Evolutionary conservation across 2,888 invertebrate genomes (phyloP).

Genomic region (Buathra laborator): DNA sequence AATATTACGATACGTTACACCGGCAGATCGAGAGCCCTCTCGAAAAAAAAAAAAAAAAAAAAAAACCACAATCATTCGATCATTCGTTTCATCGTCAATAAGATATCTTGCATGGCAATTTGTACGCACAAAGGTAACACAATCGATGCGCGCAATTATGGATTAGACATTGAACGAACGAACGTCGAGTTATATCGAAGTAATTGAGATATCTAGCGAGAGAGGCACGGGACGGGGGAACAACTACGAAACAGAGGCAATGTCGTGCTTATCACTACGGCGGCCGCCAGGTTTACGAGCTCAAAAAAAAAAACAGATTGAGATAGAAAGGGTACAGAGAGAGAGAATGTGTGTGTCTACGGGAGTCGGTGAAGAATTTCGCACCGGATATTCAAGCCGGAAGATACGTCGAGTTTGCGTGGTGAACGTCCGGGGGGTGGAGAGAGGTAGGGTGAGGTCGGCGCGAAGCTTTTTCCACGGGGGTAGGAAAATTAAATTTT

Average conservation of each 20-base stretch:
- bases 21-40: background rate
- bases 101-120: background rate
- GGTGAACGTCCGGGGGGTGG: slow-evolving; percentile 18
- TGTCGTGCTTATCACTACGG: slow-evolving; percentile 51
- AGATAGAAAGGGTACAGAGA: slow-evolving; percentile 43
- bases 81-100: slow-evolving; percentile 1
- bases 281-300: slow-evolving; percentile 32
- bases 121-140: background rate
- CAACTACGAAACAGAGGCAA: background rate
- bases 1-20: slow-evolving; percentile 13
- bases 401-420: slow-evolving; percentile 64
- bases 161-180: slow-evolving; percentile 21
- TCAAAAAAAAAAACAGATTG: slow-evolving; percentile 46
- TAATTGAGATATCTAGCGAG: slow-evolving; percentile 26
- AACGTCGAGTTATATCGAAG: slow-evolving; percentile 41
- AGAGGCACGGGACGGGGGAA: background rate
- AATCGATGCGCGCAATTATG: slow-evolving; percentile 40
- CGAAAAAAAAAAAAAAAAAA: background rate
- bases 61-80: background rate
- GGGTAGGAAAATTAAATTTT: slow-evolving; percentile 68
- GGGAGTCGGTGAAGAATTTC: slow-evolving; percentile 61
- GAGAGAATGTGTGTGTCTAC: slow-evolving; percentile 15
- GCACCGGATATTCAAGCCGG: slow-evolving; percentile 68
- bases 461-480: slow-evolving; percentile 57
- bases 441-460: slow-evolving; percentile 39